Conservation (phyloP, 2,888 invertebrate species). For the Acrocera orbiculus region DNA sequence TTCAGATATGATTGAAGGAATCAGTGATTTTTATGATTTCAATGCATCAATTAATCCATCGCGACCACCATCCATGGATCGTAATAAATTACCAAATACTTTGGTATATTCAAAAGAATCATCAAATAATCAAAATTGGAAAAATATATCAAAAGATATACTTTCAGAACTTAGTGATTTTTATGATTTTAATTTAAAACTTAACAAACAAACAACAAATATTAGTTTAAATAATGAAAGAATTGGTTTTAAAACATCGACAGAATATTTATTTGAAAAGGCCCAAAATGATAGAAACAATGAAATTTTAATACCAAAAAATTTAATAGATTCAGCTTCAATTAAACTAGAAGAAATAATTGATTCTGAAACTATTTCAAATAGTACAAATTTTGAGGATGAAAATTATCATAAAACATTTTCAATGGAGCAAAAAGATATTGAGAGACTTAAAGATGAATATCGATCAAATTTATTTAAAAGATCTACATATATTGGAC, state of each 20-base stretch:
- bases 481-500: constrained; percentile 27
- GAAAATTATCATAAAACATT: constrained; percentile 20
- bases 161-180: constrained; percentile 11
- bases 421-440: constrained; percentile 19
- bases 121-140: neutral
- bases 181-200: constrained; percentile 19
- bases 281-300: neutral
- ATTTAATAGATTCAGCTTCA: neutral
- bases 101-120: no score
- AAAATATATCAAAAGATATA: neutral
- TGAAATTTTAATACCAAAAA: neutral
- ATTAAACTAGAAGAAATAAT: neutral
- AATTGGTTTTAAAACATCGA: no score
- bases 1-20: constrained; percentile 19
- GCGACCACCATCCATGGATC: constrained; percentile 14
- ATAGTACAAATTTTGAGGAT: no score
- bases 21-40: constrained; percentile 29
- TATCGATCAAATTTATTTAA: constrained; percentile 15
- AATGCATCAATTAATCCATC: constrained; percentile 25
- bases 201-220: constrained; percentile 22
- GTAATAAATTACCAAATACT: no score
- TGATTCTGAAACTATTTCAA: neutral
- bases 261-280: neutral
- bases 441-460: constrained; percentile 19
- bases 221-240: no score